phyloP scores from a whole-genome alignment of 2,113 vertebrate species.

The Ceyx cyanopectus region DNA sequence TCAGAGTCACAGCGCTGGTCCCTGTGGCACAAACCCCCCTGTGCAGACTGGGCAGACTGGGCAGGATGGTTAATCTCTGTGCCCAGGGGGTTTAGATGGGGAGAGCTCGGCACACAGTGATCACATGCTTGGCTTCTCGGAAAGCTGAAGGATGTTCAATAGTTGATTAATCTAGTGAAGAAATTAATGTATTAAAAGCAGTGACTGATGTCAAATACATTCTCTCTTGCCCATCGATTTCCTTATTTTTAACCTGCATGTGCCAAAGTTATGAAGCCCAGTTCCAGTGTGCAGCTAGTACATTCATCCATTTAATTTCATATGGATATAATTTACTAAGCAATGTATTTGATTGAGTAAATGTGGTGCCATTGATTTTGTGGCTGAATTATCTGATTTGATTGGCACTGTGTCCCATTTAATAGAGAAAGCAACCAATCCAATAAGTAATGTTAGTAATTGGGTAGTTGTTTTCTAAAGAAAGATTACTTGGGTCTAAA shows the following conservation, averaged over 20 bases:
- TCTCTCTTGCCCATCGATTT: constrained; percentile 69
- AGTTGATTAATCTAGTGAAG: constrained; percentile 74
- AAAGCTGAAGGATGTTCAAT: constrained; percentile 71
- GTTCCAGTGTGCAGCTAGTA: background rate
- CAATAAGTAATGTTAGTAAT: constrained; percentile 66
- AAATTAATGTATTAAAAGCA: constrained; percentile 77
- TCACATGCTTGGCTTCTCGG: constrained; percentile 13
- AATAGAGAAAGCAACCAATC: constrained; percentile 61
- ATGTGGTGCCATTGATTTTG: constrained; percentile 70
- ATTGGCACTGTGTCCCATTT: constrained; percentile 63
- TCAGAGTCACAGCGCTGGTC: fast-evolving
- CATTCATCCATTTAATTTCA: constrained; percentile 74
- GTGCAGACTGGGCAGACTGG: background rate
- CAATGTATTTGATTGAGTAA: constrained; percentile 67
- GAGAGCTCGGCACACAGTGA: background rate
- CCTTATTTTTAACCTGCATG: constrained; percentile 46
- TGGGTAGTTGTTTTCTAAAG: constrained; percentile 63
- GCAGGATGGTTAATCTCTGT: background rate
- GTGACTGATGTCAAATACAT: constrained; percentile 72
- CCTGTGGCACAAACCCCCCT: fast-evolving
- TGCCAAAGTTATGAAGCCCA: constrained; percentile 41
- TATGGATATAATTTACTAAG: constrained; percentile 72
- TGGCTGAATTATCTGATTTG: constrained; percentile 72
- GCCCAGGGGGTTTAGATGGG: background rate
- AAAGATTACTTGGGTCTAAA: constrained; percentile 42